Base-by-base conservation (phyloP, 2,888 invertebrate genomes). In the Adelphocoris suturalis region DNA sequence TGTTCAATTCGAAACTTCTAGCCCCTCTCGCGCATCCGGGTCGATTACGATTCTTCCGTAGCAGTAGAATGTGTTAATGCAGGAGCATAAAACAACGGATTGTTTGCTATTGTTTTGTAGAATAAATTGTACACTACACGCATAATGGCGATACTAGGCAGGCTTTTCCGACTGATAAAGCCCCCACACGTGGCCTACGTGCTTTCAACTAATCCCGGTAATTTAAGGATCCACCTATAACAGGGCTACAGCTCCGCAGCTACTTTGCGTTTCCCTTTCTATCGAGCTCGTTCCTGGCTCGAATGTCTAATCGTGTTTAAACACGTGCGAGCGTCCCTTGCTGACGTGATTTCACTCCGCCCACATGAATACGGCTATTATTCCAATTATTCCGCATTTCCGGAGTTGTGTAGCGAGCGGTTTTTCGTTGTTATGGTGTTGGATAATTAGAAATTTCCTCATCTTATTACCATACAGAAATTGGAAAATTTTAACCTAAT, bases 141-240 rank as follows among this genome's bases (percentile, higher is more conserved):
- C 23, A 4, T 68, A 68, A 68, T 68, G 23, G 68, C 11, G 68
- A 23, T 23, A 23, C 23, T 68, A 23, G 68, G 68, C 27, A 23
- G 23, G 23, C 23, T 68, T 68, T 68, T 68, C 68, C 68, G 23
- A 68, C 68, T 27, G 68, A 68, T 68, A 68, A 68, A 27, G 23
- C 68, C 68, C 23, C 9, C 68, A 68, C 68, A 23, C 23, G 68
- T 3, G 23, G 23, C 7, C 68, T 68, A 68, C 68, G 68, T 68
- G 68, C 68, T 68, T 68, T 23, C 68, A 68, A 68, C 68, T 68
- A 68, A 68, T 68, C 68, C 68, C 68, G 68, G 68, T 68, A 68
- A 68, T 68, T 68, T 68, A 68, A 68, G 23, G 68, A 68, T 68
- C 23, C 68, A 23, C 68, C 68, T 68, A 68, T 68, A 19, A 12